Evolutionary conservation across 2,797 vertebrate genomes (phyloP), one percentile per base, ranked within the genome.

Genomic region (Anolis apletophallus): DNA sequence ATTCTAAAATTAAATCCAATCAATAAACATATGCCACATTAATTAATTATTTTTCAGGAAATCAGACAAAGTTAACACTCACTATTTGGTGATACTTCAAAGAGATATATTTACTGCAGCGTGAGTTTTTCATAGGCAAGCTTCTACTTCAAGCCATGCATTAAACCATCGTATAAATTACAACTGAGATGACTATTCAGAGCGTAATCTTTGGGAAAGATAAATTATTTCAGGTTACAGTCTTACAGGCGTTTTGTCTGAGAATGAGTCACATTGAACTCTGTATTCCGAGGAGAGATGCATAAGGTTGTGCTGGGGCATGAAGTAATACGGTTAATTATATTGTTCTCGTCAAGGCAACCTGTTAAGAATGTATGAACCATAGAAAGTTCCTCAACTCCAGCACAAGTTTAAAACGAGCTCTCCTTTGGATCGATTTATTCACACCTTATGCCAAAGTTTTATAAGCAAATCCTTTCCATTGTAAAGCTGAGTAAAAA

Each of bases 11-110:
- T 85, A 80, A 81, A 90, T 2, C 29, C 19, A 83, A 6, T 46
- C 59, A 50, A 23, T 71, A 50, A 68, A 68, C 79, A 79, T 84
- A 67, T 17, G 11, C 1, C 77, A 3, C 69, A 50, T 77, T 46
- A 68, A 88, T 71, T 40, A 64, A 87, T 0, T 71, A 80, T 46
- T 32, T 71, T 19, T 73, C 80, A 85, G 72, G 13, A 64, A 87
- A 36, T 16, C n/a, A 64, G 21, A 12, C 55, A 64, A 77, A 71
- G 1, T 14, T 19, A 32, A 5, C 13, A 40, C 40, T 40, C 34
- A 40, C 32, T 34, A 14, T n/a, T 64, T 52, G 12, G 29, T 32
- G 13, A 46, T 40, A 34, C 2, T 13, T 32, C 50, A 76, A 68
- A 75, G n/a, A 50, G 16, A 32, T 4, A 32, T 4, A 75, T 74